Conservation (phyloP, 2,888 invertebrate species). For the Beris morrisii region DNA sequence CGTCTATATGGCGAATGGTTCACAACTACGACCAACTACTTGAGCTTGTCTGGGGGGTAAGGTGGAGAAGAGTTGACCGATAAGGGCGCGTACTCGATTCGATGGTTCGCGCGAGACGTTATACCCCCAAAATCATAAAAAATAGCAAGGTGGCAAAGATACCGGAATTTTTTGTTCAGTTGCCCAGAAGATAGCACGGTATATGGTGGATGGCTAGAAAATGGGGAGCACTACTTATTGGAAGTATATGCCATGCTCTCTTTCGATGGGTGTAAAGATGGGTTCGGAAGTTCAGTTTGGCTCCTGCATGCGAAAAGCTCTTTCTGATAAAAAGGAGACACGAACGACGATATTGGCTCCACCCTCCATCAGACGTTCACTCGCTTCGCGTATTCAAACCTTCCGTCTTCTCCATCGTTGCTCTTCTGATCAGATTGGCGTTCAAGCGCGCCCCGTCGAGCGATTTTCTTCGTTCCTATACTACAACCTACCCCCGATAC, state of each 20-base stretch:
- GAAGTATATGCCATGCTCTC: not conserved
- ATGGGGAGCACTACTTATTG: not conserved
- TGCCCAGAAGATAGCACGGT: too few relatives aligned
- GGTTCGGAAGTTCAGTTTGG: not conserved
- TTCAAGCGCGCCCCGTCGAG: conserved; percentile 1
- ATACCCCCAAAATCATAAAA: too few relatives aligned
- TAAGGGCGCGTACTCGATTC: conserved; percentile 35
- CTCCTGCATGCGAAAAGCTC: conserved; percentile 30
- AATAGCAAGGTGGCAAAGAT: too few relatives aligned
- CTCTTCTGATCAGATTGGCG: conserved; percentile 18
- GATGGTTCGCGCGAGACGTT: conserved; percentile 25
- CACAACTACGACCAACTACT: conserved; percentile 1
- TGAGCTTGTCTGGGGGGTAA: conserved; percentile 29
- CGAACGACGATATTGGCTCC: conserved; percentile 31
- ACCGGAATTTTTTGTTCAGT: too few relatives aligned
- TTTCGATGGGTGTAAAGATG: not conserved
- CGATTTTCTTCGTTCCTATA: not conserved
- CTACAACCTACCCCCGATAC: not conserved
- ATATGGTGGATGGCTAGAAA: too few relatives aligned
- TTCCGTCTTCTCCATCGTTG: not conserved
- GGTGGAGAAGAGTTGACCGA: conserved; percentile 25
- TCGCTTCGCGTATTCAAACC: too few relatives aligned
- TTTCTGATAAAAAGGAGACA: conserved; percentile 35
- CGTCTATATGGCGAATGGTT: too few relatives aligned
- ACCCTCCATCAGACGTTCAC: conserved; percentile 21